A percentile compares a stretch with the other conserved stretches of the same genome.
These are phyloP conservation scores for Arothron firmamentum DNA, from an alignment of 2,113 vertebrate genomes.

Conservation along the genomic window DNA sequence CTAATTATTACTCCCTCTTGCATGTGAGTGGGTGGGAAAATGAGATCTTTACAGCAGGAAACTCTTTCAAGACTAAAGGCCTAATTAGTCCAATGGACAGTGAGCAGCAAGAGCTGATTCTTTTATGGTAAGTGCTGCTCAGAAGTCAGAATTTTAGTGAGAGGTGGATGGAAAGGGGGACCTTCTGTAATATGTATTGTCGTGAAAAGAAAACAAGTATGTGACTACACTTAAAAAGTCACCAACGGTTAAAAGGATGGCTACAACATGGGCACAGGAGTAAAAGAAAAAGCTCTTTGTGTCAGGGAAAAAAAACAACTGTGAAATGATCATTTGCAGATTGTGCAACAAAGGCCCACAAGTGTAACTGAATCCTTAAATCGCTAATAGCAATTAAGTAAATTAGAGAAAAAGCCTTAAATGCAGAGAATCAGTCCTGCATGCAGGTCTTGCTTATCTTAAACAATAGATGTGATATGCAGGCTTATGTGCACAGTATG, in stretches of 20 bases:
- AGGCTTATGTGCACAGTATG: no score
- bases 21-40: constrained; percentile 35
- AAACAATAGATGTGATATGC: no score
- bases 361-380: constrained; percentile 49
- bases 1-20: constrained; percentile 34
- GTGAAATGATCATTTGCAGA: constrained; percentile 47
- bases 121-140: constrained; percentile 30
- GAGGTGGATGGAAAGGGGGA: not conserved
- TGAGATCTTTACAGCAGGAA: constrained; percentile 33
- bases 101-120: constrained; percentile 23
- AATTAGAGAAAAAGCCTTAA: no score
- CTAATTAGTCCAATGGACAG: constrained; percentile 46
- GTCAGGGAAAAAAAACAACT: constrained; percentile 32
- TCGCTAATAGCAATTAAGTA: no score
- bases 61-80: constrained; percentile 27
- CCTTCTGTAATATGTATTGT: constrained; percentile 12
- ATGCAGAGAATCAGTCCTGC: no score
- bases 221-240: constrained; percentile 26
- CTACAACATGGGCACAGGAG: constrained; percentile 15
- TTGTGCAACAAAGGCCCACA: constrained; percentile 40
- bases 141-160: constrained; percentile 11
- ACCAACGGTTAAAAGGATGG: constrained; percentile 14
- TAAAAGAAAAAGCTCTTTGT: constrained; percentile 24
- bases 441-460: no score
- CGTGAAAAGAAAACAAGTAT: not conserved